Evolutionary conservation across 2,113 vertebrate species (phyloP).

Genomic region (Artemisiospiza belli): DNA sequence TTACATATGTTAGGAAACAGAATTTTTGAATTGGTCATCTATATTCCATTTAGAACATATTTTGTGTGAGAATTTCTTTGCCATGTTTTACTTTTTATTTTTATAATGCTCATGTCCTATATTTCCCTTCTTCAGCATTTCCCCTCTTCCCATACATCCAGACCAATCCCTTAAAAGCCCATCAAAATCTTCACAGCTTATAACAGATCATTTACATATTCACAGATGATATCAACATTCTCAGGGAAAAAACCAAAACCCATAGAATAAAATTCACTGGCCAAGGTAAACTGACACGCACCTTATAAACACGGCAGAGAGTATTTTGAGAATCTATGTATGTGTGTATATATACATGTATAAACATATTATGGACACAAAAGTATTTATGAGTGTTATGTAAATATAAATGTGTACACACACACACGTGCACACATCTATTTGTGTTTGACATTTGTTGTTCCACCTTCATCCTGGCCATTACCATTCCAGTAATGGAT

Average conservation of each 20-base stretch:
- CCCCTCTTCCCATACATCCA: not conserved
- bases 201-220: conserved; percentile 28
- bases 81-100: not conserved
- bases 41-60: not conserved
- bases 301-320: not conserved
- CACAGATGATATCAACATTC: not conserved
- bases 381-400: not conserved
- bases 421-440: not conserved
- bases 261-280: not conserved
- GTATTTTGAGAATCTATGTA: not conserved
- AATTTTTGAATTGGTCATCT: not conserved
- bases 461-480: not conserved
- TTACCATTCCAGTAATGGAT: conserved; percentile 14
- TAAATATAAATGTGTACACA: not conserved
- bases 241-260: not conserved
- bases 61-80: not conserved
- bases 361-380: not conserved
- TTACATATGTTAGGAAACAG: not conserved
- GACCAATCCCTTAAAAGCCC: not conserved
- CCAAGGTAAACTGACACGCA: not conserved
- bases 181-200: not conserved
- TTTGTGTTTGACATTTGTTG: conserved; percentile 20
- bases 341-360: not conserved
- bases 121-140: not conserved
- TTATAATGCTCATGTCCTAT: not conserved